Evolutionary conservation across 2,888 invertebrate species (phyloP).

Genomic region (Dexiosoma caninum): DNA sequence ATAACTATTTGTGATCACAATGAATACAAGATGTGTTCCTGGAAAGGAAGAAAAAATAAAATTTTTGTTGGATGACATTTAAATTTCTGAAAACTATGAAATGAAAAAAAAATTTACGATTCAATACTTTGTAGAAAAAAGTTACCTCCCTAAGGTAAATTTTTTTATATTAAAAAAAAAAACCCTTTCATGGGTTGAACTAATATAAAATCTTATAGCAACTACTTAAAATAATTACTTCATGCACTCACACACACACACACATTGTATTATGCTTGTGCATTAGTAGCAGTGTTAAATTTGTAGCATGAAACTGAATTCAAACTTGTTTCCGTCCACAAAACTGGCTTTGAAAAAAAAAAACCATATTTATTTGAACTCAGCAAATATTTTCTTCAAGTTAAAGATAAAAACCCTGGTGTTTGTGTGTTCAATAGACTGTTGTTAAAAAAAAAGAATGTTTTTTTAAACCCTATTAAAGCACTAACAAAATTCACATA

Average conservation of each 20-base stretch:
- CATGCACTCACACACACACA: neutral
- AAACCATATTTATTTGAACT: conserved; percentile 17
- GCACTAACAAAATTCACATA: conserved; percentile 13
- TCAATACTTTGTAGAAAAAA: no score
- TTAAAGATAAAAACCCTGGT: conserved; percentile 12
- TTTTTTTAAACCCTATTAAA: conserved; percentile 33
- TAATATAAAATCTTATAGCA: conserved; percentile 33
- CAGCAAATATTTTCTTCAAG: conserved; percentile 39
- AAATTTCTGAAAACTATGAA: no score
- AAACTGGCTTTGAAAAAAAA: conserved; percentile 43
- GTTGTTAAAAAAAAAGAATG: no score
- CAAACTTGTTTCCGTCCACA: conserved; percentile 65
- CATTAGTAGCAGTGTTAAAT: conserved; percentile 47
- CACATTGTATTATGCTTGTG: neutral
- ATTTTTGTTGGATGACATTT: no score
- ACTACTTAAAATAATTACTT: neutral
- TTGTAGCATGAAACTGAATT: conserved; percentile 62
- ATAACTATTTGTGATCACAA: no score
- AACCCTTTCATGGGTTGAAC: conserved; percentile 19
- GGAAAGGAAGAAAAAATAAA: no score
- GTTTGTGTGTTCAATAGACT: conserved; percentile 46
- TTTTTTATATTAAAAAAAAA: neutral
- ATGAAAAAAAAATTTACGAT: no score
- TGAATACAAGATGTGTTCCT: no score
- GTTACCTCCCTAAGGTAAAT: no score